A percentile compares a stretch with the other conserved stretches of the same genome.
Evolutionary conservation across 2,888 invertebrate genomes (phyloP).

Genomic region (Aleiodes testaceus): DNA sequence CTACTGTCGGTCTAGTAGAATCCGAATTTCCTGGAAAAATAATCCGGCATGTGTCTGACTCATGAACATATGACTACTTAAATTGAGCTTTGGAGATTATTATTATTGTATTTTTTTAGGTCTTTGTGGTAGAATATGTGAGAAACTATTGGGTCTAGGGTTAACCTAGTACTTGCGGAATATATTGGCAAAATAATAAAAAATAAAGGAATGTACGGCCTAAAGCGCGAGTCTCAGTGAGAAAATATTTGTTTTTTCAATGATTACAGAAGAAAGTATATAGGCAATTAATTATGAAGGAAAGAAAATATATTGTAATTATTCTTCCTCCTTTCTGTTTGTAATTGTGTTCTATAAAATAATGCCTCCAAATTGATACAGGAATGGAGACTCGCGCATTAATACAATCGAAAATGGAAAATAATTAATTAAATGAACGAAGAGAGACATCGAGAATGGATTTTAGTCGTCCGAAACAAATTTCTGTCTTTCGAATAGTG

Average conservation of each 20-base stretch:
- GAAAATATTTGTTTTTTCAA: conserved; percentile 11
- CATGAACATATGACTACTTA: conserved; percentile 8
- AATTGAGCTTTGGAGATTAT: conserved; percentile 24
- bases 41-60: conserved; percentile 20
- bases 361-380: conserved; percentile 16
- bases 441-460: conserved; percentile 7
- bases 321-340: conserved; percentile 38
- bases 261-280: conserved; percentile 27
- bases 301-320: conserved; percentile 36
- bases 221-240: conserved; percentile 48
- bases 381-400: conserved; percentile 45
- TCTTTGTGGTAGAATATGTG: conserved; percentile 39
- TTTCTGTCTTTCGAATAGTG: neutral
- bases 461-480: neutral
- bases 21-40: neutral
- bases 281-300: neutral
- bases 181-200: conserved; percentile 22
- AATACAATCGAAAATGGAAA: conserved; percentile 48
- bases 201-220: conserved; percentile 50
- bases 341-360: conserved; percentile 28
- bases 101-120: no score
- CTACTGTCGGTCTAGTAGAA: neutral
- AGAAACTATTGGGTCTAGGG: conserved; percentile 18
- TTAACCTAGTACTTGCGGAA: no score
- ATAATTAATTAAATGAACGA: conserved; percentile 29